phyloP scores from a whole-genome alignment of 2,113 vertebrate genomes.

The Chamaea fasciata region DNA sequence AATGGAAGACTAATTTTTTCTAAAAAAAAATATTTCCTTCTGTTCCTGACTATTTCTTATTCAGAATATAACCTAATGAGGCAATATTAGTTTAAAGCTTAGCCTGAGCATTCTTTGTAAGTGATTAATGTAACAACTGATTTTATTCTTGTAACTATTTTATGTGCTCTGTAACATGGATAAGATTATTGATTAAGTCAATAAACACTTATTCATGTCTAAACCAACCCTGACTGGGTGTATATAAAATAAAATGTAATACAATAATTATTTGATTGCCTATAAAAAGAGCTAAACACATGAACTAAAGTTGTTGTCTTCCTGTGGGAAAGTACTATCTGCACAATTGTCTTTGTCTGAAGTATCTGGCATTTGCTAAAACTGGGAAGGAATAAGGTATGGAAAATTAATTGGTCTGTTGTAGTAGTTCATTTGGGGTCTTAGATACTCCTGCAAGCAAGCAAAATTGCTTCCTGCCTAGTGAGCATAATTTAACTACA shows the following conservation, averaged over 20 bases:
- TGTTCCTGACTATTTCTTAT: slow-evolving; percentile 34
- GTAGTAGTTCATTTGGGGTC: neutral
- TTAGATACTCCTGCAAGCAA: neutral
- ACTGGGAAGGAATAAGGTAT: neutral
- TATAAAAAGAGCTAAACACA: neutral
- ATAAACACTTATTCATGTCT: slow-evolving; percentile 41
- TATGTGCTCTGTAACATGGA: neutral
- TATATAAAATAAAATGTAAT: slow-evolving; percentile 43
- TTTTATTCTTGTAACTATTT: slow-evolving; percentile 36
- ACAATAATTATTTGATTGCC: slow-evolving; percentile 43
- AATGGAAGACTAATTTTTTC: neutral
- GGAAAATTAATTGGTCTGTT: neutral
- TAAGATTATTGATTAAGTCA: slow-evolving; percentile 49
- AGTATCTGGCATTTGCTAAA: neutral
- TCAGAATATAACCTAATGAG: slow-evolving; percentile 54
- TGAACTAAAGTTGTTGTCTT: neutral
- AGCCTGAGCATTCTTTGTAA: neutral
- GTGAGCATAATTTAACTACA: neutral
- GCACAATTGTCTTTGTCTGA: neutral
- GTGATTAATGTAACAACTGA: slow-evolving; percentile 5
- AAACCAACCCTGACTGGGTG: slow-evolving; percentile 23
- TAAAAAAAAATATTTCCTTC: slow-evolving; percentile 10
- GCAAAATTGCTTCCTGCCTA: neutral
- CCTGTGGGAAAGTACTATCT: neutral
- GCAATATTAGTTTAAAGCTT: slow-evolving; percentile 19